A percentile compares a stretch with the other conserved stretches of the same genome.
Evolutionary conservation across 2,888 invertebrate genomes (phyloP).

Genomic region (Strigamia maritima): DNA sequence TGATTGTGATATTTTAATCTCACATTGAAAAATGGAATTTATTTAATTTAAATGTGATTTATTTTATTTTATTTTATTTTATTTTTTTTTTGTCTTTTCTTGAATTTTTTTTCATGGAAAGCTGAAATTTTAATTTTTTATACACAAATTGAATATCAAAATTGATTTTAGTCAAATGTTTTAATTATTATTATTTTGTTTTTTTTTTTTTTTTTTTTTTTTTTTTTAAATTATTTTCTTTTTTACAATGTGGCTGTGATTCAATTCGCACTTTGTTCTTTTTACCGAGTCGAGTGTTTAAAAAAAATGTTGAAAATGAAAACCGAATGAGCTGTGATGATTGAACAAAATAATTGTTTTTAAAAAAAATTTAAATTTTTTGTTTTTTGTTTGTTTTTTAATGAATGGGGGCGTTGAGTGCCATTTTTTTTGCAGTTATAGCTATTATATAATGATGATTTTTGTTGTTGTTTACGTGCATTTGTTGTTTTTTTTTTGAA

Average conservation of each 20-base stretch:
- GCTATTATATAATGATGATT: not conserved
- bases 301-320: not conserved
- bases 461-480: not conserved
- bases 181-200: too few species aligned
- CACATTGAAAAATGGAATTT: not conserved
- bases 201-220: not conserved
- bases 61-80: not conserved
- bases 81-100: not conserved
- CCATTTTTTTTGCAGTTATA: slow-evolving; percentile 23
- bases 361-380: too few species aligned
- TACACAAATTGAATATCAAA: not conserved
- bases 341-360: slow-evolving; percentile 3
- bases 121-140: too few species aligned
- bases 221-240: not conserved
- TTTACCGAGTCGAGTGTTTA: not conserved
- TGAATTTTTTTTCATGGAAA: too few species aligned
- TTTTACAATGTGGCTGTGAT: slow-evolving; percentile 26
- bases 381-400: not conserved
- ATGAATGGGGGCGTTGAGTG: slow-evolving; percentile 5
- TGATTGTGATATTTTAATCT: slow-evolving; percentile 9
- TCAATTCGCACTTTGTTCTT: not conserved
- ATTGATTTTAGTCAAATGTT: not conserved
- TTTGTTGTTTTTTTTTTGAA: not conserved
- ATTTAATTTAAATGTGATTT: not conserved
- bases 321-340: slow-evolving; percentile 7